Conservation (phyloP, 2,888 invertebrate genomes). For the Callimorpha dominula region DNA sequence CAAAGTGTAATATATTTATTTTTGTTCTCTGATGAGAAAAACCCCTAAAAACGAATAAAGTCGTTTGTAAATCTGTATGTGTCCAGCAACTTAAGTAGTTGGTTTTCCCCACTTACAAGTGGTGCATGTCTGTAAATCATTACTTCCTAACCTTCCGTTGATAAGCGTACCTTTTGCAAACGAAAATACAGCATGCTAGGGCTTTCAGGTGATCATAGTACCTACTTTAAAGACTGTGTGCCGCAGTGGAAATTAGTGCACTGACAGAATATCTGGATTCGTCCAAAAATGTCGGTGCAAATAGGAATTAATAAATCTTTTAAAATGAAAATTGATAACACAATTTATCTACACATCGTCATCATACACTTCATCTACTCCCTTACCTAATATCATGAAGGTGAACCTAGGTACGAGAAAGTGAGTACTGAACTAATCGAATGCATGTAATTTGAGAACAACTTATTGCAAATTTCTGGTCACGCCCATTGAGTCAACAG, state of each 20-base stretch:
- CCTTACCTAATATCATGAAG: background rate
- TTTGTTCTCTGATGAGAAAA: too few relatives aligned
- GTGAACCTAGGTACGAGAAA: background rate
- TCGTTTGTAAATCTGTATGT: background rate
- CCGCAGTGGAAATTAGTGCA: too few relatives aligned
- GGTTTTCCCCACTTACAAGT: background rate
- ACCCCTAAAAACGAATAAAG: too few relatives aligned
- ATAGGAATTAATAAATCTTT: too few relatives aligned
- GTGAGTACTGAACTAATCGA: background rate
- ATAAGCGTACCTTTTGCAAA: background rate
- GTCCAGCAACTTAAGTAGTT: background rate
- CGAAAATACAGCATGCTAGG: background rate
- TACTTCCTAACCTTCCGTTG: background rate
- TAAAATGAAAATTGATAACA: too few relatives aligned
- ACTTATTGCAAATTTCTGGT: background rate
- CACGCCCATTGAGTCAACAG: background rate
- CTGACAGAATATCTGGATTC: too few relatives aligned
- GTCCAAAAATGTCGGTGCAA: too few relatives aligned
- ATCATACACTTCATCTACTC: background rate
- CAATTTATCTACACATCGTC: background rate
- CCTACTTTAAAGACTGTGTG: too few relatives aligned
- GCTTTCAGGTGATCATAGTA: background rate
- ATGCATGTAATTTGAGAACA: slow-evolving; percentile 4
- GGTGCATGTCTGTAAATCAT: background rate
- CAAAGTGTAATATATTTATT: too few relatives aligned